Base-by-base conservation (phyloP, 2,113 vertebrate species). In the Cynopterus brachyotis region DNA sequence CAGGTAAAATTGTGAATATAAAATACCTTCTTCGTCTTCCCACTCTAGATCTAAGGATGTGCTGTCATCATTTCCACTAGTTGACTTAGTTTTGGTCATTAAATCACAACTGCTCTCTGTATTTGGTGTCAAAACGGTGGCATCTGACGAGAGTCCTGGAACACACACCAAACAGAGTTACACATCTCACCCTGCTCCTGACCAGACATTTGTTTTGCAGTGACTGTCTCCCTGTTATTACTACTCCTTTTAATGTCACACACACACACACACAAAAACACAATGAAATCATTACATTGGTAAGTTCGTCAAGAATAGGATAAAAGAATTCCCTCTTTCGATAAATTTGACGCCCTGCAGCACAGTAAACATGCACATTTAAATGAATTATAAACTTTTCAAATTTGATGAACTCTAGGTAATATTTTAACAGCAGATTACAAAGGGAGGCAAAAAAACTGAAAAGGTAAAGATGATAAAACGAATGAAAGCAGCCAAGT, bases 1-100 rank as follows among this genome's bases (percentile, higher is more conserved):
- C 9, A 96, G 89, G 26, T n/a, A 59, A 55, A 67, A 3, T 0
- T 30, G 26, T 82, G 20, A 89, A 67, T 35, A 88, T 32, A 76
- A 37, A 95, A 67, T 98, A 99, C 99, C 99, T 99, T 99, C 99
- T 97, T 99, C 99, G 97, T 99, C 99, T 95, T 99, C 99, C 99
- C 99, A 99, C 97, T 99, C 99, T 7, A 99, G 98, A 91, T 99
- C 99, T 76, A 99, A 98, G 1, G 99, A 99, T 26, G 99, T 99
- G 89, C 99, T 99, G 76, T 99, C 99, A 10, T 99, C 99, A 4
- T 99, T 99, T 19, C 98, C 99, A 95, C 99, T 99, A 4, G 99
- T 99, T 42, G 99, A 99, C 97, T 99, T 99, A 35, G 99, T 99
- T 98, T 99, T 99, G 94, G 99, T 99, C 98, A 99, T 99, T 97